A percentile compares a stretch with the other conserved stretches of the same genome.
These are phyloP conservation scores for Cossypha niveicapilla DNA, from an alignment of 2,797 vertebrate species.

Conservation along the genomic window DNA sequence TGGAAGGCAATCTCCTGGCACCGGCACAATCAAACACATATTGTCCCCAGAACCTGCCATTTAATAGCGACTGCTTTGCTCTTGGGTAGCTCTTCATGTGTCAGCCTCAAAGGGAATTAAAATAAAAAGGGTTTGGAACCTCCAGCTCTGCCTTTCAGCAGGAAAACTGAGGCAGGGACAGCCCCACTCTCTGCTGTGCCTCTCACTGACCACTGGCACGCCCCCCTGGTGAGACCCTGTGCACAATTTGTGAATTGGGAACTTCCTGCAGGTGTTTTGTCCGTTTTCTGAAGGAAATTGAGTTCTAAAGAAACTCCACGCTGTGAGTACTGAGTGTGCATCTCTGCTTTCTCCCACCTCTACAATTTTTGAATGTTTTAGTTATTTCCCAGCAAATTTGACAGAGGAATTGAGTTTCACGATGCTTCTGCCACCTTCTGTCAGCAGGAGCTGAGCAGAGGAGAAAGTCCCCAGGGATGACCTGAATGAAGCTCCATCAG, in stretches of 20 bases:
- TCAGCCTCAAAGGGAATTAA: background rate
- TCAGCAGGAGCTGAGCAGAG: background rate
- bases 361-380: background rate
- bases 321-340: accelerated
- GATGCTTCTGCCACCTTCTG: background rate
- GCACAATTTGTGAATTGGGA: background rate
- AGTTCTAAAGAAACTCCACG: accelerated
- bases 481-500: background rate
- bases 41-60: background rate
- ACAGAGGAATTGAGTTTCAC: background rate
- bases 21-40: background rate
- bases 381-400: background rate
- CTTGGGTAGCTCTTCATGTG: background rate
- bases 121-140: background rate
- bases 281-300: background rate
- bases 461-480: background rate
- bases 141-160: background rate
- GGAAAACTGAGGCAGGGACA: background rate
- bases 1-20: background rate
- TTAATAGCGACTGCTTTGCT: background rate
- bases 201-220: accelerated
- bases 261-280: background rate
- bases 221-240: background rate
- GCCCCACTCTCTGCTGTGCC: background rate
- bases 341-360: background rate